phyloP scores from a whole-genome alignment of 2,797 vertebrate species.

The Crocodylus rhombifer region DNA sequence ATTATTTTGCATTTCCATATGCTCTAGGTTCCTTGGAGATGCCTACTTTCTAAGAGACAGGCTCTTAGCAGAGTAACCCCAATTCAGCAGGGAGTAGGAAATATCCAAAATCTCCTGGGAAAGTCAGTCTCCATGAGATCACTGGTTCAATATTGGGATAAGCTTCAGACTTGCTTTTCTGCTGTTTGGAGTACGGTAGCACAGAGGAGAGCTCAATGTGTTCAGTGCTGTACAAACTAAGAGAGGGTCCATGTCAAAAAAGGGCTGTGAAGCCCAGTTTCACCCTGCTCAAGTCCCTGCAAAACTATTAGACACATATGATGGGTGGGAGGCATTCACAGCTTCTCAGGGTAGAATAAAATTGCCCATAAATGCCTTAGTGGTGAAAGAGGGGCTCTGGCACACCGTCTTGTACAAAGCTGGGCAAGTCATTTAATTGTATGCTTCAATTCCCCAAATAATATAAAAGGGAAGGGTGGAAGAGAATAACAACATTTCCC shows the following conservation, averaged over 20 bases:
- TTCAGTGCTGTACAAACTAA: background rate
- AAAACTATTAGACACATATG: background rate
- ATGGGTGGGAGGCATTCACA: background rate
- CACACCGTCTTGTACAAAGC: no score
- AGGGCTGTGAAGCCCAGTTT: background rate
- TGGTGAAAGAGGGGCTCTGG: no score
- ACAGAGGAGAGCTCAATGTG: background rate
- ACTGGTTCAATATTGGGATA: constrained; percentile 50
- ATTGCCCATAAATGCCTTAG: no score
- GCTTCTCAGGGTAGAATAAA: no score
- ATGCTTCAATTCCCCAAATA: background rate
- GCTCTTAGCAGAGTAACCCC: constrained; percentile 60
- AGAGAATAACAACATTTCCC: no score
- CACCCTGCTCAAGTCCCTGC: no score
- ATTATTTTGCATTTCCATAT: constrained; percentile 63
- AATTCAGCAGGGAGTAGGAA: constrained; percentile 68
- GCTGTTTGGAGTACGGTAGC: constrained; percentile 3
- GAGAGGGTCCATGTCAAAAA: no score
- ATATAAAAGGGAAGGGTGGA: background rate
- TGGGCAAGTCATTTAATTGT: background rate
- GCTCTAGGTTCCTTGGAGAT: constrained; percentile 50
- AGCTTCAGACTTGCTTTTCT: constrained; percentile 54
- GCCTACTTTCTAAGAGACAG: constrained; percentile 29
- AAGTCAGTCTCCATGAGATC: constrained; percentile 61
- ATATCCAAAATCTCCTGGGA: constrained; percentile 53